A percentile compares a stretch with the other conserved stretches of the same genome.
Evolutionary conservation across 2,888 invertebrate species (phyloP).

Genomic region (Ernsta delagoae): DNA sequence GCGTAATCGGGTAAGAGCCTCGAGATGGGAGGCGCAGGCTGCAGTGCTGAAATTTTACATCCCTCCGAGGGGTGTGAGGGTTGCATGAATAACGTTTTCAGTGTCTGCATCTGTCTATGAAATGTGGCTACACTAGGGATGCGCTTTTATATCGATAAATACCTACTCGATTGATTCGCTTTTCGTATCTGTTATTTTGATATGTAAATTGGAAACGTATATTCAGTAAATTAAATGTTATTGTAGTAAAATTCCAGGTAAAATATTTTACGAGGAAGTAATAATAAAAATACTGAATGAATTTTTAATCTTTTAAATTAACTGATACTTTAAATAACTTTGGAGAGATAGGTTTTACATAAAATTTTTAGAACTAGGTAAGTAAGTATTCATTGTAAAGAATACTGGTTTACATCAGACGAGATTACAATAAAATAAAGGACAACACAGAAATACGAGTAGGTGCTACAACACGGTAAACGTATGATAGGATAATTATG

Average conservation of each 20-base stretch:
- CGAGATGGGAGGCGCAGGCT: conserved; percentile 27
- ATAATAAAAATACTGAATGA: background rate
- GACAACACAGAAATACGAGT: no score
- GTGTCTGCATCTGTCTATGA: conserved; percentile 31
- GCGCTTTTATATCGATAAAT: background rate
- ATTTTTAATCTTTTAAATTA: no score
- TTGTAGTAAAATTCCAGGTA: background rate
- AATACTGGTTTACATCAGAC: no score
- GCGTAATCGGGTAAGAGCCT: conserved; percentile 35
- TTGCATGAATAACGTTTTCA: conserved; percentile 31
- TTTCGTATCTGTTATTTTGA: background rate
- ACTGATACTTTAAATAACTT: no score
- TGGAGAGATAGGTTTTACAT: no score
- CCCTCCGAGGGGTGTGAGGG: conserved; percentile 28
- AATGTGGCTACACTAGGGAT: conserved; percentile 26
- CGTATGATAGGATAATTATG: no score
- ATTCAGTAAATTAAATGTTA: background rate
- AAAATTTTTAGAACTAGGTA: no score
- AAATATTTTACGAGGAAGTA: background rate
- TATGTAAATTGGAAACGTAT: background rate
- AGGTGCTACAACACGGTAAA: no score
- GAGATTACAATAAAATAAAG: no score
- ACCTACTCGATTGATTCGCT: conserved; percentile 5
- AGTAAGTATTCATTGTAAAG: no score
- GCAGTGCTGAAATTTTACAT: conserved; percentile 32